Evolutionary conservation across 2,113 vertebrate species (phyloP), one percentile per base, ranked within the genome.

Genomic region (Neogobius melanostomus): DNA sequence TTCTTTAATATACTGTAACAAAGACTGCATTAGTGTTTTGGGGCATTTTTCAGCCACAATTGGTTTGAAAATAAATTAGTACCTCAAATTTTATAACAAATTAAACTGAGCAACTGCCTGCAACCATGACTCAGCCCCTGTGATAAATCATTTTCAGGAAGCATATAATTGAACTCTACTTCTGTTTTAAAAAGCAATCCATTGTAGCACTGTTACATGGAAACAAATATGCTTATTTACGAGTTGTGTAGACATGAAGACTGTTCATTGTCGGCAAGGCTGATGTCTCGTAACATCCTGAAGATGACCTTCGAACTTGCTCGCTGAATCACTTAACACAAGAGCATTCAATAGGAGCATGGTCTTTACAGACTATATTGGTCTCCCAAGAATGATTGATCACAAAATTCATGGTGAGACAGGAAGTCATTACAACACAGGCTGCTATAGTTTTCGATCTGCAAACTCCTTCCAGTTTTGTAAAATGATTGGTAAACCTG

Each of bases 281-380:
- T 62, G 17, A 67, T 10, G 64, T 46, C 44, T 49, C 8, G 42
- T 65, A 45, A 51, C 67, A 16, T 12, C 12, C 15, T 28, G n/a
- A 6, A 1, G 14, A 47, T 9, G n/a, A 56, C 48, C 54, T 54
- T 15, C 45, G 52, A 68, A 49, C 56, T 67, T n/a, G 6, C 47
- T 69, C 1, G 46, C 46, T 64, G 62, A 16, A 62, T 62, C 10
- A 56, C n/a, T 17, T 46, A n/a, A 45, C 8, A 36, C 42, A 43
- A 49, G 63, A 59, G 46, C 53, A n/a, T 64, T 64, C 16, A 48
- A 48, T 10, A 59, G 50, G 53, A 71, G 69, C 69, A 71, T 69
- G 60, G 11, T 56, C 73, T 74, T 67, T 44, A 51, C 9, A 11
- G 46, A 8, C 46, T 17, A 28, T 66, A 70, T 64, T 56, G 17